These are phyloP conservation scores for Ptychoptera albimana DNA, from an alignment of 2,888 invertebrate genomes.

Conservation along the genomic window DNA sequence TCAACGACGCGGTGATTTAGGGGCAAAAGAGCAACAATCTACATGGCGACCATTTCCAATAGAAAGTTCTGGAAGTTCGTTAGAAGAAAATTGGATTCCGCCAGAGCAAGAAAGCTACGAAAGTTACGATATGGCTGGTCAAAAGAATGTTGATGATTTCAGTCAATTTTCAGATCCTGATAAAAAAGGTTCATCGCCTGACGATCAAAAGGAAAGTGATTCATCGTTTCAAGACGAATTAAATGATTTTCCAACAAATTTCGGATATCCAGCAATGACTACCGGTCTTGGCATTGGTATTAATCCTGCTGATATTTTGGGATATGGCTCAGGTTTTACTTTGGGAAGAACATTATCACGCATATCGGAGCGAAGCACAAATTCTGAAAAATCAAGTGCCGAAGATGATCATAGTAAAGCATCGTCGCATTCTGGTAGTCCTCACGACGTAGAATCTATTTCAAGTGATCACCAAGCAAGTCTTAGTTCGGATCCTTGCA, in stretches of 20 bases:
- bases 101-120: slow-evolving; percentile 54
- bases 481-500: slow-evolving; percentile 69
- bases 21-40: slow-evolving; percentile 50
- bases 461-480: slow-evolving; percentile 77
- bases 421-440: slow-evolving; percentile 66
- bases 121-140: slow-evolving; percentile 29
- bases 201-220: slow-evolving; percentile 38
- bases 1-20: slow-evolving; percentile 42
- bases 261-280: slow-evolving; percentile 50
- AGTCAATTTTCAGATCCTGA: slow-evolving; percentile 9
- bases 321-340: slow-evolving; percentile 58
- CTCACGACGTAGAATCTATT: slow-evolving; percentile 67
- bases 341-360: slow-evolving; percentile 63
- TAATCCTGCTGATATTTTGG: slow-evolving; percentile 49
- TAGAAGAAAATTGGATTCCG: slow-evolving; percentile 69
- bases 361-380: slow-evolving; percentile 77
- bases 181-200: slow-evolving; percentile 35
- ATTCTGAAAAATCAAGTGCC: slow-evolving; percentile 74
- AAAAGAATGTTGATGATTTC: slow-evolving; percentile 22
- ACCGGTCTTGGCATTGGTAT: slow-evolving; percentile 32
- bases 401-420: slow-evolving; percentile 76
- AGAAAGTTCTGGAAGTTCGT: slow-evolving; percentile 71
- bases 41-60: slow-evolving; percentile 73
- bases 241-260: slow-evolving; percentile 57
- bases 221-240: slow-evolving; percentile 59